phyloP scores from a whole-genome alignment of 2,113 vertebrate species.

The Nannospalax galili region DNA sequence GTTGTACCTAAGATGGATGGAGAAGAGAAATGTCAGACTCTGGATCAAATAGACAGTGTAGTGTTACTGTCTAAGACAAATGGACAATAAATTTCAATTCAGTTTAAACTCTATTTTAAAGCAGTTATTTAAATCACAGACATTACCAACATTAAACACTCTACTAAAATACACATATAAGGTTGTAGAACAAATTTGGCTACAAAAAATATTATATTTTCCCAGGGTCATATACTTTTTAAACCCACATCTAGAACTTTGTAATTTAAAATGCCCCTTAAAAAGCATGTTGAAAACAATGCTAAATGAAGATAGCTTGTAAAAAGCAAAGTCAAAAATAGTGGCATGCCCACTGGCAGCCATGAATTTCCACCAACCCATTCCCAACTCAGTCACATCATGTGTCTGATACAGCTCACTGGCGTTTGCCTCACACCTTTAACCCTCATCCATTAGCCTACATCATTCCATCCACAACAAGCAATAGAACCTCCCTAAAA shows the following conservation, averaged over 20 bases:
- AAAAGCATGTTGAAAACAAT: conserved; percentile 4
- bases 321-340: conserved; percentile 2
- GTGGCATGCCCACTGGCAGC: background rate
- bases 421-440: background rate
- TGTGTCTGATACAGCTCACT: background rate
- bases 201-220: conserved; percentile 20
- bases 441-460: background rate
- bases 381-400: background rate
- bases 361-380: background rate
- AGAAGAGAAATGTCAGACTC: conserved; percentile 2
- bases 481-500: background rate
- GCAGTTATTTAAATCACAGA: background rate
- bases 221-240: background rate
- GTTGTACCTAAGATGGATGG: background rate
- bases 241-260: conserved; percentile 14
- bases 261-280: conserved; percentile 9
- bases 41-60: background rate
- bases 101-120: conserved; percentile 22
- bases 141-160: background rate
- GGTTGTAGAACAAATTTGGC: background rate
- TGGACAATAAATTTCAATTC: background rate
- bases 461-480: background rate
- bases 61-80: background rate
- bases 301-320: background rate
- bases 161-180: background rate